phyloP scores from a whole-genome alignment of 2,888 invertebrate species.

The Nemotelus nigrinus region DNA sequence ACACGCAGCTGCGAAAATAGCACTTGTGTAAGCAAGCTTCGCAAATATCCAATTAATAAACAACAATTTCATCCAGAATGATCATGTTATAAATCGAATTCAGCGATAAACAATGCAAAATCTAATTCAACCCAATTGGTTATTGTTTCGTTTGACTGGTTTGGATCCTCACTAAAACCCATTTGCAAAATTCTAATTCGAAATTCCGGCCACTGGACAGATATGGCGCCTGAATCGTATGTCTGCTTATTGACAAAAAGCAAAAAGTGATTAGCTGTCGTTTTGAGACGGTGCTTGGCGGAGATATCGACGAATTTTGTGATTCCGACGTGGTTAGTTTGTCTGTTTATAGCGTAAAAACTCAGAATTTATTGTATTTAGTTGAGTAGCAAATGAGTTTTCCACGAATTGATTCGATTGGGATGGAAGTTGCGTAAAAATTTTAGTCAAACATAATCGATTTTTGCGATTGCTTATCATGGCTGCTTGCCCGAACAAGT shows the following conservation, averaged over 20 bases:
- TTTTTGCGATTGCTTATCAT: slow-evolving; percentile 25
- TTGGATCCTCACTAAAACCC: too few species aligned
- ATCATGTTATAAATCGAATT: too few species aligned
- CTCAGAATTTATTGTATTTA: neutral
- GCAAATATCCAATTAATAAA: too few species aligned
- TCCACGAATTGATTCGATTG: neutral
- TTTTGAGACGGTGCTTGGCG: neutral
- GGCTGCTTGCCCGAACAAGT: slow-evolving; percentile 29
- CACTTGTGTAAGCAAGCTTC: too few species aligned
- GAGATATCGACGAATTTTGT: slow-evolving; percentile 22
- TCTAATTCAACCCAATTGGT: too few species aligned
- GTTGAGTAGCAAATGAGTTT: neutral
- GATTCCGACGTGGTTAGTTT: slow-evolving; percentile 16
- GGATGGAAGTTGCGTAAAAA: neutral
- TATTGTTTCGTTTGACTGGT: too few species aligned
- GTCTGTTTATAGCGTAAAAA: neutral
- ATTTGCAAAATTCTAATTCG: too few species aligned
- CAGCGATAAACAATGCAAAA: too few species aligned
- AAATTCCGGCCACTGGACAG: neutral
- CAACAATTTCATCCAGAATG: too few species aligned
- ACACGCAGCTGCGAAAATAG: too few species aligned
- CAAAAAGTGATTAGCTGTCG: slow-evolving; percentile 32
- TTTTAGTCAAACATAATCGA: slow-evolving; percentile 35
- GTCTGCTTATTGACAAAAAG: slow-evolving; percentile 33
- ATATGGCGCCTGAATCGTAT: neutral